These are phyloP conservation scores for Lagocephalus sceleratus DNA, from an alignment of 2,797 vertebrate genomes.

Conservation along the genomic window DNA sequence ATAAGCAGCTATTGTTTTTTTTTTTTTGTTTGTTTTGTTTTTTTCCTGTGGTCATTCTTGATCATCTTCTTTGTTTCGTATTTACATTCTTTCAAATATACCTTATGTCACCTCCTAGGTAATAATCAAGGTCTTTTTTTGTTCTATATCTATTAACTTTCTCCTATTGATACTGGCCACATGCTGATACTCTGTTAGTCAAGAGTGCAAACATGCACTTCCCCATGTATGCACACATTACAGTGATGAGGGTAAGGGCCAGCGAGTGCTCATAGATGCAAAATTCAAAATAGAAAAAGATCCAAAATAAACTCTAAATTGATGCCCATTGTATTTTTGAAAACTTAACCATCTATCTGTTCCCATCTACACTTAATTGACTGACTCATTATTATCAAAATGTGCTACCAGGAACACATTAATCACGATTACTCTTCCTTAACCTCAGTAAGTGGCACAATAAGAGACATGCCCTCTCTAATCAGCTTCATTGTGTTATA, in stretches of 20 bases:
- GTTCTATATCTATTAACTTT: background rate
- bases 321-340: conserved; percentile 51
- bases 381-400: conserved; percentile 65
- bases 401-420: conserved; percentile 53
- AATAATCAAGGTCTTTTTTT: no score
- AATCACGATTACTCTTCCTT: conserved; percentile 69
- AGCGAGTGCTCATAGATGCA: conserved; percentile 3
- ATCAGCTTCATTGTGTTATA: conserved; percentile 72
- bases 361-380: conserved; percentile 54
- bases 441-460: conserved; percentile 72
- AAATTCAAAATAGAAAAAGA: no score
- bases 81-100: no score
- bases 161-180: conserved; percentile 32
- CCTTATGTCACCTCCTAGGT: no score
- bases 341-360: conserved; percentile 53
- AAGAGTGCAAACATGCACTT: background rate
- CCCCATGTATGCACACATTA: conserved; percentile 1
- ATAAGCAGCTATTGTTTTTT: no score
- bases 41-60: conserved; percentile 52
- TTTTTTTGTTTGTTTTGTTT: conserved; percentile 47
- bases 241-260: conserved; percentile 15
- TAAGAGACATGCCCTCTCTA: conserved; percentile 72
- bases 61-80: no score
- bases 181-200: background rate
- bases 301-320: conserved; percentile 47